Evolutionary conservation across 2,888 invertebrate genomes (phyloP), one percentile per base, ranked within the genome.

Genomic region (Spialia ferax): DNA sequence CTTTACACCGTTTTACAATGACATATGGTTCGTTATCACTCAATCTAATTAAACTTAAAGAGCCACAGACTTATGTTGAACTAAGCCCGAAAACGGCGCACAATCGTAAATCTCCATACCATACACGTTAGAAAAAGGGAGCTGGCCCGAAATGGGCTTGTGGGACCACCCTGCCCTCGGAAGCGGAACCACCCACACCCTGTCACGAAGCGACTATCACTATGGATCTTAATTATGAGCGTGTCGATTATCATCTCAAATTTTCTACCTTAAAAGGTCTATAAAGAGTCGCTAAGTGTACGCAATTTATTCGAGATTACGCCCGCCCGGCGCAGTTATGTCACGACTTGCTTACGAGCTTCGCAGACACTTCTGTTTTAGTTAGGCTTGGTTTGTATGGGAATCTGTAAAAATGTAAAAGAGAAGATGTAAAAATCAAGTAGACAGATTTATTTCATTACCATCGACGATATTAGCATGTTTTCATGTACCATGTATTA

Each of bases 241-340:
- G 92, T 93, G 93, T 87, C 82, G 91, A 93, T 93, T 89, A 91
- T 91, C 91, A 93, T 93, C 93, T 93, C 82, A 88, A 91, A 92
- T 87, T 91, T 88, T 90, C 86, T 89, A 81, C 92, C 93, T 88
- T 92, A 92, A 91, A 93, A 88, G 92, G 93, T 91, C 87, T 90
- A 87, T 89, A 91, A 91, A 92, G 90, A 91, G 92, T 89, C 87
- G 81, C 88, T 89, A 87, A 89, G 87, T 88, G 87, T 90, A 92
- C 90, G 91, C 89, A 91, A 89, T 91, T 88, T 88, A 88, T 89
- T 82, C 87, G 81, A 91, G 89, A 90, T 91, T 89, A 86, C 85
- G 83, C 83, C 81, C 83, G 84, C 83, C 80, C 81, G 82, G 77
- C 77, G 77, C 79, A 83, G 84, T 86, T 87, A 84, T 88, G 91